Conservation (phyloP, 2,888 invertebrate genomes). For the Phyllotreta cruciferae region DNA sequence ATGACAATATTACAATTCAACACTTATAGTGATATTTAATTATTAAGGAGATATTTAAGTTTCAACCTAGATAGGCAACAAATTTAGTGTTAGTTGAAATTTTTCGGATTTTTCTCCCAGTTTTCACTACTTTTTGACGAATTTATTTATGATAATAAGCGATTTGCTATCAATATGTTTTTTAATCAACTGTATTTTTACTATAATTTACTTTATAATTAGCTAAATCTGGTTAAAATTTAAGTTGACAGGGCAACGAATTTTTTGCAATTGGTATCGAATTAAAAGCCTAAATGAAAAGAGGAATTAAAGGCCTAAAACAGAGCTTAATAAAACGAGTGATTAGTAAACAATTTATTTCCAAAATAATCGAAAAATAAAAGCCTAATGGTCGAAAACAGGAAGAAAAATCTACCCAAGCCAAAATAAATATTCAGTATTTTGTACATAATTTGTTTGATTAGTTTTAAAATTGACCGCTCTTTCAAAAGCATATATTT, state of each 20-base stretch:
- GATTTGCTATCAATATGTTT: no score
- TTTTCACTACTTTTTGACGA: neutral
- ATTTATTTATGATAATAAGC: no score
- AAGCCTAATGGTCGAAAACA: neutral
- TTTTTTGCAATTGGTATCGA: no score
- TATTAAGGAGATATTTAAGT: slow-evolving; percentile 19
- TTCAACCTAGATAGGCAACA: slow-evolving; percentile 18
- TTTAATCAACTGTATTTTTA: no score
- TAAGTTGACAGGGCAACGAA: no score
- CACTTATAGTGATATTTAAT: slow-evolving; percentile 57
- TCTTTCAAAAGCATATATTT: slow-evolving; percentile 20
- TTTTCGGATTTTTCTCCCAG: neutral
- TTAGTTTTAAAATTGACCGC: slow-evolving; percentile 20
- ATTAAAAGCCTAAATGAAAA: no score
- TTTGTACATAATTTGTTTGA: slow-evolving; percentile 31
- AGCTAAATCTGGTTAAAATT: no score
- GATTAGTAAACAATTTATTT: no score
- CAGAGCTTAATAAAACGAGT: no score
- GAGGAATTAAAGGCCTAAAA: no score
- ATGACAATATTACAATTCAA: slow-evolving; percentile 57
- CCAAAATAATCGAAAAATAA: no score
- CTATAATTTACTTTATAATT: no score
- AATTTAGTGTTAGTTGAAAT: slow-evolving; percentile 21
- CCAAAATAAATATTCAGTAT: slow-evolving; percentile 28
- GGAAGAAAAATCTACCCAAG: slow-evolving; percentile 9